A percentile compares a stretch with the other conserved stretches of the same genome.
Evolutionary conservation across 2,888 invertebrate genomes (phyloP).

Genomic region (Tenthredo livida): DNA sequence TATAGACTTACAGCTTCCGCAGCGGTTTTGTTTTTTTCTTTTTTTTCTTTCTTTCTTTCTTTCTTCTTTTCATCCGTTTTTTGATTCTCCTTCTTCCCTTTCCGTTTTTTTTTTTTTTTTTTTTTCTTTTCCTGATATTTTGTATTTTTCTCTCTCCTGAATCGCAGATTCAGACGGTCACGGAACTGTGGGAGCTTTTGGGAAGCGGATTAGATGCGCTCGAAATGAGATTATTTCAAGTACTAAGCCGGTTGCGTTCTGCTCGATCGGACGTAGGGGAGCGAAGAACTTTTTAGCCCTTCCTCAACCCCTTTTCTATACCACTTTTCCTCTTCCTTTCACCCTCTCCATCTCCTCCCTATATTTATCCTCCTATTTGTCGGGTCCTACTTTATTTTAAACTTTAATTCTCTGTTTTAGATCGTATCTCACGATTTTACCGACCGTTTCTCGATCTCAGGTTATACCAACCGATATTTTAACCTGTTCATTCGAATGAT

Average conservation of each 20-base stretch:
- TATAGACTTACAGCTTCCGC: conserved; percentile 19
- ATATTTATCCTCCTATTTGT: neutral
- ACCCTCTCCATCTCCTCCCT: neutral
- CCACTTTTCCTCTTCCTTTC: neutral
- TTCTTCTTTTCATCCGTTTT: neutral
- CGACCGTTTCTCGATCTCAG: neutral
- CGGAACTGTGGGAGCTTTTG: conserved; percentile 61
- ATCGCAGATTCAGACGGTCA: conserved; percentile 40
- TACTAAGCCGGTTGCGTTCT: conserved; percentile 70
- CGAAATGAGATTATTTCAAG: conserved; percentile 72
- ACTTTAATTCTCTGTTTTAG: neutral
- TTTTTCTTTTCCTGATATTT: neutral
- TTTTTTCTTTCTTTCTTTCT: neutral
- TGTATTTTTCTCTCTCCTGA: conserved; percentile 27
- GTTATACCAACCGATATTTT: neutral
- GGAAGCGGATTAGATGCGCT: conserved; percentile 69
- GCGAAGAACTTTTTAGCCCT: conserved; percentile 40
- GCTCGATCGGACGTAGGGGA: conserved; percentile 67
- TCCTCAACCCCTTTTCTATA: neutral
- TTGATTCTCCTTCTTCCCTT: neutral
- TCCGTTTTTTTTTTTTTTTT: too few species aligned
- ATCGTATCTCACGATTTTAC: neutral
- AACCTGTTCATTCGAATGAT: neutral
- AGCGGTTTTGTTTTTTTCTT: neutral
- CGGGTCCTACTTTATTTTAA: neutral